Percentiles rank a stretch among this genome's conserved stretches.
phyloP scores from a whole-genome alignment of 2,113 vertebrate species.

The Oryzias melastigma region DNA sequence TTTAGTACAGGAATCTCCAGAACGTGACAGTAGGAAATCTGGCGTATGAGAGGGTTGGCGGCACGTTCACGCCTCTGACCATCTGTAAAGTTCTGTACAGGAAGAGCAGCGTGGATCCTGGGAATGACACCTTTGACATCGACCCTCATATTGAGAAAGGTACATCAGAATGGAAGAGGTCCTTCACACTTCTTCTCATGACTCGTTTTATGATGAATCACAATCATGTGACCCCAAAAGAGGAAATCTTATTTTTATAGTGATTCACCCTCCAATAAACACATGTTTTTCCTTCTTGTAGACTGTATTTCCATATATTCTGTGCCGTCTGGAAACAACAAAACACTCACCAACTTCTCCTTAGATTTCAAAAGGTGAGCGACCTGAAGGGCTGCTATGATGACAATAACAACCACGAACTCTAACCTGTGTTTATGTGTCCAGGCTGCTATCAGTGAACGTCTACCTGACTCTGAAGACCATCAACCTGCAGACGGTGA shows the following conservation, averaged over 20 bases:
- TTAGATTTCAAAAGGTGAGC: conserved; percentile 97
- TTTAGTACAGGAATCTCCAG: conserved; percentile 83
- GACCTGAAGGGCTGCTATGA: conserved; percentile 30
- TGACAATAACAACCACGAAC: not conserved
- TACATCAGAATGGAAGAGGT: conserved; percentile 37
- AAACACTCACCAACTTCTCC: conserved; percentile 78
- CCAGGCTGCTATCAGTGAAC: conserved; percentile 85
- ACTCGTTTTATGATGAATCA: conserved; percentile 46
- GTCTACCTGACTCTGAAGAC: conserved; percentile 88
- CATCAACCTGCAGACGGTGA: conserved; percentile 93
- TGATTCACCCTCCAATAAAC: not conserved
- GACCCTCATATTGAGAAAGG: conserved; percentile 86
- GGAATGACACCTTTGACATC: conserved; percentile 88
- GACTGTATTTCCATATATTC: conserved; percentile 87
- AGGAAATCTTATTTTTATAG: conserved; percentile 26
- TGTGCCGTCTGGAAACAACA: conserved; percentile 36
- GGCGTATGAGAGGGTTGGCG: conserved; percentile 79
- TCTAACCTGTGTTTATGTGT: conserved; percentile 32
- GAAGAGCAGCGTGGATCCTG: conserved; percentile 81
- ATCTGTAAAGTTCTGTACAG: conserved; percentile 90
- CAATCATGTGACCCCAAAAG: conserved; percentile 40
- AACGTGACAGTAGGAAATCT: conserved; percentile 87
- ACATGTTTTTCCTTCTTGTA: conserved; percentile 51
- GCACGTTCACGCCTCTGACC: conserved; percentile 73
- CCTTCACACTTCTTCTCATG: not conserved